Evolutionary conservation across 2,888 invertebrate genomes (phyloP).

Genomic region (Drosophila sordidula): DNA sequence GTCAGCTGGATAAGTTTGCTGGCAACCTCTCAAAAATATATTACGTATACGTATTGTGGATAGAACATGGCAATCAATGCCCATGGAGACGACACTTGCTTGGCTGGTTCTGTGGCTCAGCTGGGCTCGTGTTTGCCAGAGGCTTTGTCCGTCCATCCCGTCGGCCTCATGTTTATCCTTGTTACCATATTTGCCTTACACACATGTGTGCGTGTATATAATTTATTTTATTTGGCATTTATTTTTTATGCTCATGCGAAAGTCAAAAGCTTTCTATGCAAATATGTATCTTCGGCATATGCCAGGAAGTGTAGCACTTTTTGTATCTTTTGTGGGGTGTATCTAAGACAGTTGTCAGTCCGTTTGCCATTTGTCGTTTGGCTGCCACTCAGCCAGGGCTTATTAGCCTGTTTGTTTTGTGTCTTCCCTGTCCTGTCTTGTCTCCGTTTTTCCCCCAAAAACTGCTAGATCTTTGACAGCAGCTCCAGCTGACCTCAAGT

Average conservation of each 20-base stretch:
- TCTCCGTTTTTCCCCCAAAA: slow-evolving; percentile 10
- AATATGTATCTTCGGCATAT: slow-evolving; percentile 63
- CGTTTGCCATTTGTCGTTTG: slow-evolving; percentile 43
- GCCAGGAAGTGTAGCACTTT: slow-evolving; percentile 36
- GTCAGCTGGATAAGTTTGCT: slow-evolving; percentile 27
- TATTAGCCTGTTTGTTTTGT: slow-evolving; percentile 54
- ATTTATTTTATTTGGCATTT: slow-evolving; percentile 79
- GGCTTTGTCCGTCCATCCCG: slow-evolving; percentile 39
- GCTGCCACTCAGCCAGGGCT: slow-evolving; percentile 40
- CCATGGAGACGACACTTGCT: slow-evolving; percentile 34
- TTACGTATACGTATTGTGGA: slow-evolving; percentile 43
- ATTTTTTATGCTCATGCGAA: slow-evolving; percentile 64
- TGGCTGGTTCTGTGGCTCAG: slow-evolving; percentile 14
- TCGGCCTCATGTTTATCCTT: slow-evolving; percentile 54
- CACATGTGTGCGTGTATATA: slow-evolving; percentile 34
- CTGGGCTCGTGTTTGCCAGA: slow-evolving; percentile 45
- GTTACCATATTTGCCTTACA: slow-evolving; percentile 43
- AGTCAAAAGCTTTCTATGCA: slow-evolving; percentile 77
- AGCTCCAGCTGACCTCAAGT: slow-evolving; percentile 33
- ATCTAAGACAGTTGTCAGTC: slow-evolving; percentile 54
- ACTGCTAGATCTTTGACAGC: slow-evolving; percentile 27
- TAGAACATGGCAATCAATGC: slow-evolving; percentile 65
- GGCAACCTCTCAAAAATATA: slow-evolving; percentile 37
- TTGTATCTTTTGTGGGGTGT: slow-evolving; percentile 45
- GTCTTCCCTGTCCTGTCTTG: slow-evolving; percentile 29